Base-by-base conservation (phyloP, 1,140 invertebrate genomes). In the Drosophila ananassae region DNA sequence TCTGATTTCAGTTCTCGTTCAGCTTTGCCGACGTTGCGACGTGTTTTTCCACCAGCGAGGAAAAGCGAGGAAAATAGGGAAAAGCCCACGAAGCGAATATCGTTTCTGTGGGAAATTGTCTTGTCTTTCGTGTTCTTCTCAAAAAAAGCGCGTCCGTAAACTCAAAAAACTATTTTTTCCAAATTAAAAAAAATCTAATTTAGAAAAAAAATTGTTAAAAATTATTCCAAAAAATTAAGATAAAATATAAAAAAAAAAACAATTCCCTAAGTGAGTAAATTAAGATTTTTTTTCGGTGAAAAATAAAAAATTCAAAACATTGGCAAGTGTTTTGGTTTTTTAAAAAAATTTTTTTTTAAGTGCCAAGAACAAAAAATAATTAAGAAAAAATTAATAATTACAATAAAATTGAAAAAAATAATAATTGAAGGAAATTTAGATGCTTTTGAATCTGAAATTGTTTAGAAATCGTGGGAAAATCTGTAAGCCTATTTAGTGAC, bases 1-100 rank as follows among this genome's bases (percentile, higher is more conserved):
- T 69, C 46, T 57, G 67, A 44, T 58, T 77, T 77, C 76, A 91
- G 90, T 91, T 91, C 83, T 91, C 85, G 85, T 90, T 90, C 68
- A 91, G 85, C 90, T 79, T 90, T 89, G 80, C 82, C 85, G 85
- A 83, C 85, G 90, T 72, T 75, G 83, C 67, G 82, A 91, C 85
- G 85, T 91, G 90, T 44, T 44, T 80, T 80, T 87, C 64, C 32
- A 57, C 39, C 25, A 34, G 47, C 21, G 34, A 39, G 34, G 32
- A 21, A 54, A 39, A 34, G 47, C 21, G 34, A 39, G 34, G 32
- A 21, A 54, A 39, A 56, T 25, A n/a, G 46, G 48, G 41, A 41
- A 41, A 41, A 41, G 1, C 12, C 2, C 9, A 34, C 8, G 2
- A 34, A 34, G 24, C n/a, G 39, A 17, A 41, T 13, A 13, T 17